Base-by-base conservation (phyloP, 2,888 invertebrate species). In the Chymomyza fuscimana region DNA sequence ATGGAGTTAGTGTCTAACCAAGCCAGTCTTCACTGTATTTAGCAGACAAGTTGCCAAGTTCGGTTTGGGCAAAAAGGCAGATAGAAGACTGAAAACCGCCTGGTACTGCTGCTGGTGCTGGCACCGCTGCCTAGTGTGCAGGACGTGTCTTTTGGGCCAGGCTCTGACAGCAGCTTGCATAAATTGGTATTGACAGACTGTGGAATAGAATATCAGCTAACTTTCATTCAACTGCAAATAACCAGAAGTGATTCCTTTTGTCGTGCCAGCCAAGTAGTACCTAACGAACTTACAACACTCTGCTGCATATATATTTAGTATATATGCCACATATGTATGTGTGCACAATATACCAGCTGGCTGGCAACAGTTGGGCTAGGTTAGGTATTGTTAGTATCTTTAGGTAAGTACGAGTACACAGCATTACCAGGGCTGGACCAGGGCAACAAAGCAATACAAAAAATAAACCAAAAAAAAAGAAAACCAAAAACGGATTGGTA, bases 131-230 rank as follows among this genome's bases (percentile, higher is more conserved):
- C 40, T 46, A 3, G 12, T 46, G 40, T 46, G 40, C 40, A 40
- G 63, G 52, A 65, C 63, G 64, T 67, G 77, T 67, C 72, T 66
- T 72, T 69, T 73, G 71, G 67, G 32, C 63, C 73, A 56, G 63
- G 51, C 62, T 65, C 73, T 60, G 73, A 77, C 79, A 81, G 76
- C 82, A 83, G 85, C 79, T 82, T 85, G 82, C 85, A 82, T 85
- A 82, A 85, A 82, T 82, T 85, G 80, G 79, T 85, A 85, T 85
- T 82, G 82, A 77, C 81, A 82, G 85, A 80, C 82, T 74, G 77
- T 79, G 74, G 76, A 68, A 82, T 80, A 76, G 76, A 73, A 84
- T 79, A 81, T 80, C 82, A 74, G 84, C 78, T 74, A 80, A 75
- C 80, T 82, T 72, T 46, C 61, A 69, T 54, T 54, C 54, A 54